Percentiles rank a stretch among this genome's conserved stretches.
Evolutionary conservation across 2,113 vertebrate genomes (phyloP).

Genomic region (Meriones unguiculatus): DNA sequence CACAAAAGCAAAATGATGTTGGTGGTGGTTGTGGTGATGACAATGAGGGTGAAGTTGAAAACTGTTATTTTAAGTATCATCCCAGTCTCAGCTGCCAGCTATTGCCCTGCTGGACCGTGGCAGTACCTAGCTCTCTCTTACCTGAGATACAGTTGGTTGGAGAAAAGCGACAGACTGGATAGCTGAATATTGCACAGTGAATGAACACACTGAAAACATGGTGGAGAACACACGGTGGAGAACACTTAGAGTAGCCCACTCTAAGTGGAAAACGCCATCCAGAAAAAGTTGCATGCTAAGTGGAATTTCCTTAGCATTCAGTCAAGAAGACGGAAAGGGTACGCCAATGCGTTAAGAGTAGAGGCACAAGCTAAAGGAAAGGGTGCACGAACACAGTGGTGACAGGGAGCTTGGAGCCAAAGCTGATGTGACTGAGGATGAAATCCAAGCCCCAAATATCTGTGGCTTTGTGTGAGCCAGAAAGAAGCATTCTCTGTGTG

Average conservation of each 20-base stretch:
- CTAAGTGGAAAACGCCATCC: neutral
- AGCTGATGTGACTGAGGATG: neutral
- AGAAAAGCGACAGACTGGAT: neutral
- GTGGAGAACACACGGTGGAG: neutral
- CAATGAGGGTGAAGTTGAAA: neutral
- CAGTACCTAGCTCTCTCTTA: neutral
- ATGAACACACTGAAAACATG: neutral
- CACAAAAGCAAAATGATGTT: neutral
- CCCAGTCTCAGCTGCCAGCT: neutral
- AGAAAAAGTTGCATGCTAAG: neutral
- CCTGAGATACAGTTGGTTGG: neutral
- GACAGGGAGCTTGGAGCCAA: neutral
- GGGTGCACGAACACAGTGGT: rapidly evolving
- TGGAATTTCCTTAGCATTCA: neutral
- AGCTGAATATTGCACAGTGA: neutral
- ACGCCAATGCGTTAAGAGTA: neutral
- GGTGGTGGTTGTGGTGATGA: neutral
- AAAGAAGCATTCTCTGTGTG: neutral
- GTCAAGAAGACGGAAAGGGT: neutral
- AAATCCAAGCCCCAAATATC: neutral
- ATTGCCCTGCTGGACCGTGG: neutral
- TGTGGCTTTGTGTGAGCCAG: neutral
- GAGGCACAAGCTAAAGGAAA: neutral
- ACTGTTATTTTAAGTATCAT: neutral
- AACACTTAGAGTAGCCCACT: neutral